Base-by-base conservation (phyloP, 92 coral and sea anemone species). In the Micromussa lordhowensis region DNA sequence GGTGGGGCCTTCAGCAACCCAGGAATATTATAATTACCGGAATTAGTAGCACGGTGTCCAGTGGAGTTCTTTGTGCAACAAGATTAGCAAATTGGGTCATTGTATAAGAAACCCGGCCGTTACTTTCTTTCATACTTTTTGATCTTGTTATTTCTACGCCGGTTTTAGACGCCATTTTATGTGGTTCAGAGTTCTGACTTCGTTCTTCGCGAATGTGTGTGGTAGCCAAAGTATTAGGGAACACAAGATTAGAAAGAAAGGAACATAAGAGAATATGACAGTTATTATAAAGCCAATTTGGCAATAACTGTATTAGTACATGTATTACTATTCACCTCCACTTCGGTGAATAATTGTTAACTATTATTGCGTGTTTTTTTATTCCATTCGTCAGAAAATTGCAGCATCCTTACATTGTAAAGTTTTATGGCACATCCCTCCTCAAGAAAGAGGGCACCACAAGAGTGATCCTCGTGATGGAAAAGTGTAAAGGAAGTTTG, bases 401-500 rank as follows among this genome's bases (percentile, higher is more conserved):
- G 12, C 24, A 71, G 2, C 76, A 71, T 30, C 76, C 40, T 3
- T 24, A 71, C 22, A 71, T 34, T 71, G 76, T 71, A 12, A 71
- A 3, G 44, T 71, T 71, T 71, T 71, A 29, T 31, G 76, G 76
- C 40, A 71, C 49, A 31, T 71, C 76, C 14, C 40, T 71, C 1
- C 40, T 51, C 48, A 30, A 1, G 40, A 30, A 55, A 28, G 40
- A 55, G 10, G 44, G 48, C 22, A 58, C 49, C 15, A 14, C 16
- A 70, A 69, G 54, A 13, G 36, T 81, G 28, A 40, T 81, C 63
- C 77, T 88, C 34, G 86, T 70, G 0, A 88, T 88, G 91, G 91
- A 88, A 57, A 38, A 54, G 14, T 88, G 91, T 36, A 26, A 29
- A 68, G 87, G 28, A 32, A 88, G 2, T 26, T 71, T 88, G 59